Conservation (phyloP, 2,888 invertebrate species). For the Agonum fuliginosum region DNA sequence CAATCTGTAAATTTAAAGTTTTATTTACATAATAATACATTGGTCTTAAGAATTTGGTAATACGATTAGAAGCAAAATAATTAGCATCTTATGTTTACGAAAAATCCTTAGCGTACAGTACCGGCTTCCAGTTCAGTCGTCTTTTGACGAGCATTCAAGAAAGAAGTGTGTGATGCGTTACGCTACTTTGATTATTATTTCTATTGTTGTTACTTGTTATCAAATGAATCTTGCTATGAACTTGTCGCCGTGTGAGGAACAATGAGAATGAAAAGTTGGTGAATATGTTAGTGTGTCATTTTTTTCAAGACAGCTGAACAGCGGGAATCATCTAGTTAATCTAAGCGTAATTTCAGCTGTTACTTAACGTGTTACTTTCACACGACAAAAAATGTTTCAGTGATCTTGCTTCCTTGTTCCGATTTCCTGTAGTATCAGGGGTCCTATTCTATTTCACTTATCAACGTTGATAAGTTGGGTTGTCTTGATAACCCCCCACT, state of each 20-base stretch:
- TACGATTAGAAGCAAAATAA: background rate
- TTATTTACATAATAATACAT: background rate
- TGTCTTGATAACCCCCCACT: no score
- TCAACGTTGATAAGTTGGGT: no score
- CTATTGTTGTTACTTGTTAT: constrained; percentile 20
- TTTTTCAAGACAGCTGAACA: constrained; percentile 41
- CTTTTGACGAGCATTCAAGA: constrained; percentile 10
- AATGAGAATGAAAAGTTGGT: constrained; percentile 27
- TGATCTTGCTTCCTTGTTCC: constrained; percentile 59
- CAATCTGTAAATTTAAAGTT: background rate
- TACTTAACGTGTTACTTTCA: constrained; percentile 59
- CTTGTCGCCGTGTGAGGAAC: background rate
- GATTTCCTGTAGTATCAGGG: constrained; percentile 54
- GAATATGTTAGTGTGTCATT: constrained; percentile 42
- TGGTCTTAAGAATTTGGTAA: constrained; percentile 2
- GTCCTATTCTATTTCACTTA: no score
- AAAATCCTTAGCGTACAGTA: constrained; percentile 26
- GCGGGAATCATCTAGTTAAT: constrained; percentile 33
- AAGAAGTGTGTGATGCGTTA: constrained; percentile 22
- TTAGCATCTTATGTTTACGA: constrained; percentile 10
- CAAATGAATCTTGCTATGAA: background rate
- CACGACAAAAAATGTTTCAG: constrained; percentile 57
- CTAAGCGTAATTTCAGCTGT: constrained; percentile 36
- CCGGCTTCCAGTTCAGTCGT: constrained; percentile 23
- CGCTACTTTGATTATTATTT: constrained; percentile 24